A percentile compares a stretch with the other conserved stretches of the same genome.
Conservation (phyloP, 2,113 vertebrate species). For the Cynopterus brachyotis region DNA sequence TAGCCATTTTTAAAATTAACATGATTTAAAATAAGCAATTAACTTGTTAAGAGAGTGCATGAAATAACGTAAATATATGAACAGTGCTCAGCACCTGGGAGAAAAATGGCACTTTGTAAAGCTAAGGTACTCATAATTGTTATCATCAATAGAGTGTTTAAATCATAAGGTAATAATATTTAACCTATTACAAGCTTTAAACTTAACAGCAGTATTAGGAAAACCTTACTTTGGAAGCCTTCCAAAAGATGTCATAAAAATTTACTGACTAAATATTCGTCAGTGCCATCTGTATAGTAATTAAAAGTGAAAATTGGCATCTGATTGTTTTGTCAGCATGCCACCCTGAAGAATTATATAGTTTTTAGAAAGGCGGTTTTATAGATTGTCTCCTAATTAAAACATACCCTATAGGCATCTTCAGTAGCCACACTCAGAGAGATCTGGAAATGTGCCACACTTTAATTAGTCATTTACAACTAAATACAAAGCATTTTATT, state of each 20-base stretch:
- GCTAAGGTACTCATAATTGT: neutral
- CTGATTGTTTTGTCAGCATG: slow-evolving; percentile 83
- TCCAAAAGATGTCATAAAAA: slow-evolving; percentile 84
- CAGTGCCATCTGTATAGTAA: slow-evolving; percentile 87
- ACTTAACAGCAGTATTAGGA: slow-evolving; percentile 69
- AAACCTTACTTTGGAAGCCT: slow-evolving; percentile 75
- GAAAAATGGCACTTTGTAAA: slow-evolving; percentile 1
- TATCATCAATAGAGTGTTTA: slow-evolving; percentile 29
- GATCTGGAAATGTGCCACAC: slow-evolving; percentile 80
- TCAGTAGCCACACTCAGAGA: slow-evolving; percentile 46
- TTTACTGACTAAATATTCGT: slow-evolving; percentile 86
- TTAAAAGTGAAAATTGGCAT: slow-evolving; percentile 89
- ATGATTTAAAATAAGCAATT: slow-evolving; percentile 14
- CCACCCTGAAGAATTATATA: slow-evolving; percentile 81
- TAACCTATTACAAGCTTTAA: slow-evolving; percentile 71
- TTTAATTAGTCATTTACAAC: slow-evolving; percentile 85
- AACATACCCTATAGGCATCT: slow-evolving; percentile 83
- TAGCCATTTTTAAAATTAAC: neutral
- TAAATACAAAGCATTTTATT: slow-evolving; percentile 84
- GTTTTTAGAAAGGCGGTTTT: slow-evolving; percentile 81
- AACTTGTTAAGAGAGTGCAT: neutral
- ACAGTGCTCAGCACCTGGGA: neutral
- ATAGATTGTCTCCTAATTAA: slow-evolving; percentile 84
- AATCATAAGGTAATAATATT: slow-evolving; percentile 76
- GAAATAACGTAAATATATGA: neutral